phyloP scores from a whole-genome alignment of 2,888 invertebrate species.

The Apotomis capreana region DNA sequence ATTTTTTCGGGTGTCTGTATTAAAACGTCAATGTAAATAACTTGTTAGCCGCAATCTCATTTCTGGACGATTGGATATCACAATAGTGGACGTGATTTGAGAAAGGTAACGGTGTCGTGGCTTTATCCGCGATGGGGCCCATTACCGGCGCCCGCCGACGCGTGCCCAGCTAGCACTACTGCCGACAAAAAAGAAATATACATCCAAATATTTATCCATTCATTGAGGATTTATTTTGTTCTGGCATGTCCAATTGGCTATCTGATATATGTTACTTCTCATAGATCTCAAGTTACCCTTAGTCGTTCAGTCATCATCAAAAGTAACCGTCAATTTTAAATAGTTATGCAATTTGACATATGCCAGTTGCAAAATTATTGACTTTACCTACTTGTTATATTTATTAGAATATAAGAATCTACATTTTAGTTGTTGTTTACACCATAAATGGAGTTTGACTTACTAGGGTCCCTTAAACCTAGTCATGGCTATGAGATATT shows the following conservation, averaged over 20 bases:
- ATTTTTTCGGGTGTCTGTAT: slow-evolving; percentile 80
- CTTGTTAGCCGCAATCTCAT: slow-evolving; percentile 84
- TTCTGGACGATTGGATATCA: slow-evolving; percentile 83
- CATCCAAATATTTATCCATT: slow-evolving; percentile 26
- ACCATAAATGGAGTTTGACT: too few species aligned
- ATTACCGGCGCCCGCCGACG: slow-evolving; percentile 68
- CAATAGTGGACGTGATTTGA: slow-evolving; percentile 84
- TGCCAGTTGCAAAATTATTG: too few species aligned
- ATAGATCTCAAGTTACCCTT: neutral
- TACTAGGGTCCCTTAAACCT: too few species aligned
- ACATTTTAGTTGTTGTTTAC: too few species aligned
- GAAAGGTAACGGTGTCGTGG: slow-evolving; percentile 82
- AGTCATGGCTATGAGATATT: too few species aligned
- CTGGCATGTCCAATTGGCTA: slow-evolving; percentile 1
- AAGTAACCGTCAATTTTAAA: too few species aligned
- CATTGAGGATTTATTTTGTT: slow-evolving; percentile 12
- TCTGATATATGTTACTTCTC: slow-evolving; percentile 1
- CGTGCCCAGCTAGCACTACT: slow-evolving; percentile 48
- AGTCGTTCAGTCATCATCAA: too few species aligned
- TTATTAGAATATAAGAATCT: too few species aligned
- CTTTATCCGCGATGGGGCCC: slow-evolving; percentile 80
- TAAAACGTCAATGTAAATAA: slow-evolving; percentile 84
- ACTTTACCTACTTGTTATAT: too few species aligned
- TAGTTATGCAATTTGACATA: too few species aligned
- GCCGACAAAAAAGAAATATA: slow-evolving; percentile 27